phyloP scores from a whole-genome alignment of 2,113 vertebrate genomes.

The Procavia capensis region DNA sequence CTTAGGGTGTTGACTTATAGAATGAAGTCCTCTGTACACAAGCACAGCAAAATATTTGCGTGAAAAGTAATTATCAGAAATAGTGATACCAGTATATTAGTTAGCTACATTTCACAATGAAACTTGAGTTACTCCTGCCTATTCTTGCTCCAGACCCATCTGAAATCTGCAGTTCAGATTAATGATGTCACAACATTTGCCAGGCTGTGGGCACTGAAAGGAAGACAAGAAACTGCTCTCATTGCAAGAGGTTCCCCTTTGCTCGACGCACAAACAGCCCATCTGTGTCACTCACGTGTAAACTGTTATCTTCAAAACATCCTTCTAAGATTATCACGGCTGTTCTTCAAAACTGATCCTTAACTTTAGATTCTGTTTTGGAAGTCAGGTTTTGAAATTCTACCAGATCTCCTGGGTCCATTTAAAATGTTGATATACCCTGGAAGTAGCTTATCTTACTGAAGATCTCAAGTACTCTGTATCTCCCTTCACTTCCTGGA shows the following conservation, averaged over 20 bases:
- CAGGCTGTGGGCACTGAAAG: constrained; percentile 87
- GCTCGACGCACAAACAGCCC: constrained; percentile 87
- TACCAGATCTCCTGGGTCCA: constrained; percentile 78
- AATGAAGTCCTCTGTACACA: constrained; percentile 90
- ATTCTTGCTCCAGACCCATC: constrained; percentile 87
- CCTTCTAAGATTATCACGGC: constrained; percentile 86
- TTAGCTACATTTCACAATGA: constrained; percentile 87
- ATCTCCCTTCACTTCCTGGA: constrained; percentile 80
- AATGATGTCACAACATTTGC: constrained; percentile 91
- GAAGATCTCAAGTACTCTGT: constrained; percentile 67
- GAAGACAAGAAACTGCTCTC: constrained; percentile 86
- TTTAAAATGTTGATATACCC: constrained; percentile 76
- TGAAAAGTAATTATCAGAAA: constrained; percentile 93
- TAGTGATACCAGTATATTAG: constrained; percentile 89
- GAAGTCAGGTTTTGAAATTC: constrained; percentile 82
- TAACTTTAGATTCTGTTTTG: constrained; percentile 85
- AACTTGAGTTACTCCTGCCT: constrained; percentile 88
- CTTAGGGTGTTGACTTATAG: constrained; percentile 90
- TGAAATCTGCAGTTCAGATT: constrained; percentile 88
- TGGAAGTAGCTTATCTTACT: constrained; percentile 66
- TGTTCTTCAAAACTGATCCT: constrained; percentile 85
- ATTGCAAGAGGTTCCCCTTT: constrained; percentile 83
- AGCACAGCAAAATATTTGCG: constrained; percentile 94
- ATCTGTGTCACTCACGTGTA: constrained; percentile 88
- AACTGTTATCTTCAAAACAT: constrained; percentile 88